phyloP scores from a whole-genome alignment of 2,888 invertebrate species.

The Chrysomela aeneicollis region DNA sequence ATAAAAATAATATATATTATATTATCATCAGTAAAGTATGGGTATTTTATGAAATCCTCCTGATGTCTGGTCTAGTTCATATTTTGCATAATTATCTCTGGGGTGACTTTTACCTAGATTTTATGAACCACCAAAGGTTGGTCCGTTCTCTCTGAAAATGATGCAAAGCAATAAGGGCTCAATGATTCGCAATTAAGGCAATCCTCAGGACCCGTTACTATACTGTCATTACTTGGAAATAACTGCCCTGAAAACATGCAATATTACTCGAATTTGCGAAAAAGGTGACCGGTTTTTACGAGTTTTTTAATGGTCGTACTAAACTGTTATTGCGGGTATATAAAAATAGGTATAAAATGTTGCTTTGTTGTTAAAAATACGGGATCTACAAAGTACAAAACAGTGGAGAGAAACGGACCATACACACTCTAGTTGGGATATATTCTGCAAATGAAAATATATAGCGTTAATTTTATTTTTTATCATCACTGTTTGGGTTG shows the following conservation, averaged over 20 bases:
- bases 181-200: constrained; percentile 17
- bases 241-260: constrained; percentile 3
- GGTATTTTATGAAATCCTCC: too few relatives aligned
- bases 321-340: not conserved
- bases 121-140: not conserved
- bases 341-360: not conserved
- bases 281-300: constrained; percentile 12
- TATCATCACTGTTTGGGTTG: too few relatives aligned
- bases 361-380: too few relatives aligned
- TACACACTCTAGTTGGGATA: too few relatives aligned
- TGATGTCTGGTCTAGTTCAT: not conserved
- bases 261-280: constrained; percentile 14
- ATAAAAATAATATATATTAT: too few relatives aligned
- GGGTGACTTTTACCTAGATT: not conserved
- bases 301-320: not conserved
- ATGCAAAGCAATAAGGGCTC: constrained; percentile 10
- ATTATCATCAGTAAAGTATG: too few relatives aligned
- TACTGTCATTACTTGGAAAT: not conserved
- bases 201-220: constrained; percentile 1
- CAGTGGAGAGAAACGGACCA: too few relatives aligned
- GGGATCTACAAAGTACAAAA: too few relatives aligned
- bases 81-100: not conserved
- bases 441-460: too few relatives aligned
- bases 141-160: constrained; percentile 9
- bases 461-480: too few relatives aligned